Conservation (phyloP, 2,888 invertebrate genomes). For the Rapana venosa region DNA sequence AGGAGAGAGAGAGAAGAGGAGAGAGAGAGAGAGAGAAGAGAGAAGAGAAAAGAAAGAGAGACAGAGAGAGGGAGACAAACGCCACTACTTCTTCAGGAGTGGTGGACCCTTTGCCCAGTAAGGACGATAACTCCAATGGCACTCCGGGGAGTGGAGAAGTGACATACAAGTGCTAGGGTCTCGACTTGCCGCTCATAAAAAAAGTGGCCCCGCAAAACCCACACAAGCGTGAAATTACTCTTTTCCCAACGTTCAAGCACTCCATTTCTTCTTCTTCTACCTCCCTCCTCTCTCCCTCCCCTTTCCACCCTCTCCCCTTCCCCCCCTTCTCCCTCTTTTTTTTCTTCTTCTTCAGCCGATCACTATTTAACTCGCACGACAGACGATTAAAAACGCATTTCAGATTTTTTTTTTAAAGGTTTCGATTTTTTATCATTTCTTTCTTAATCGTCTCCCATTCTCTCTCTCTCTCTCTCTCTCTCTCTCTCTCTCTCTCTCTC, state of each 20-base stretch:
- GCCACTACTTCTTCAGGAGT: not conserved
- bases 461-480: slow-evolving; percentile 15
- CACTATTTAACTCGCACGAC: too few species aligned
- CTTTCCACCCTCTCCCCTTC: not conserved
- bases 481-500: slow-evolving; percentile 34
- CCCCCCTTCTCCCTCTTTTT: not conserved
- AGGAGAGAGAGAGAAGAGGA: not conserved
- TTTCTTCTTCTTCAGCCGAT: too few species aligned
- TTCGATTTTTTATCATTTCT: not conserved
- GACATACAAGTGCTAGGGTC: too few species aligned
- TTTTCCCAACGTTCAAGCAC: not conserved
- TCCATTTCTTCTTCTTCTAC: not conserved
- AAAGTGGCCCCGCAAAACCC: too few species aligned
- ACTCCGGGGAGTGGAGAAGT: too few species aligned
- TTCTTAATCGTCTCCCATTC: not conserved
- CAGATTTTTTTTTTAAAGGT: not conserved
- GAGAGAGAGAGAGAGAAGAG: not conserved
- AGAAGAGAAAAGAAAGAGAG: slow-evolving; percentile 18
- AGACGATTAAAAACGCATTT: not conserved
- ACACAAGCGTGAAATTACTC: not conserved
- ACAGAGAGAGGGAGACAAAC: slow-evolving; percentile 15
- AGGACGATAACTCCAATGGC: too few species aligned
- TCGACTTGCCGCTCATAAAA: too few species aligned
- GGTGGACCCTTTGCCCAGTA: too few species aligned
- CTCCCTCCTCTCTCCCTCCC: not conserved